phyloP scores from a whole-genome alignment of 2,113 vertebrate genomes.

The Platanista minor region DNA sequence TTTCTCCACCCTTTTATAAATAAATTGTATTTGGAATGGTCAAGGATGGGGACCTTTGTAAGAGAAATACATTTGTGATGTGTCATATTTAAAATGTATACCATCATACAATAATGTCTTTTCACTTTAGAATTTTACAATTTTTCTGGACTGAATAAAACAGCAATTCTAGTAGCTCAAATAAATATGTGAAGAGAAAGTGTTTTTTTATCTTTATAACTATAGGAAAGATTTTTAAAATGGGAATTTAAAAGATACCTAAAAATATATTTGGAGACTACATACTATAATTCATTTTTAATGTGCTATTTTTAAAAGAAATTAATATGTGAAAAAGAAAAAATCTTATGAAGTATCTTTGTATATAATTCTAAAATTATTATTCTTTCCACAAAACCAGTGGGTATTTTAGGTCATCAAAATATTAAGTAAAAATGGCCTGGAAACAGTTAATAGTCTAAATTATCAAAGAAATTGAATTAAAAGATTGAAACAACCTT shows the following conservation, averaged over 20 bases:
- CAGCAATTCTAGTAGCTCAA: background rate
- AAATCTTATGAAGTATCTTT: background rate
- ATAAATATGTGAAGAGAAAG: background rate
- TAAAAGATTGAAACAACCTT: background rate
- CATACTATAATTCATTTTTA: background rate
- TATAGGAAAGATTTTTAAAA: background rate
- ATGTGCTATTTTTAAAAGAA: background rate
- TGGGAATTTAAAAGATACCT: background rate
- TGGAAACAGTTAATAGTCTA: background rate
- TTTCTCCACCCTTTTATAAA: background rate
- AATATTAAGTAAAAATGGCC: background rate
- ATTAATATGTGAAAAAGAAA: background rate
- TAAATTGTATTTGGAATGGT: background rate
- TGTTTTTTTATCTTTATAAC: background rate
- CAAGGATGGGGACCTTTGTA: background rate
- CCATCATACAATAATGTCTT: background rate
- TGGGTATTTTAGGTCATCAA: background rate
- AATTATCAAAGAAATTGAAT: background rate
- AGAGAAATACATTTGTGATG: background rate
- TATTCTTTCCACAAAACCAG: conserved; percentile 1
- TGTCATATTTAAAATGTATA: background rate
- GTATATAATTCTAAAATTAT: conserved; percentile 6
- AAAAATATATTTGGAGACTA: background rate
- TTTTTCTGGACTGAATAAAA: conserved; percentile 19
- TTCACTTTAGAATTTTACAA: background rate